These are phyloP conservation scores for Aplochiton taeniatus DNA, from an alignment of 2,797 vertebrate species.

Conservation along the genomic window DNA sequence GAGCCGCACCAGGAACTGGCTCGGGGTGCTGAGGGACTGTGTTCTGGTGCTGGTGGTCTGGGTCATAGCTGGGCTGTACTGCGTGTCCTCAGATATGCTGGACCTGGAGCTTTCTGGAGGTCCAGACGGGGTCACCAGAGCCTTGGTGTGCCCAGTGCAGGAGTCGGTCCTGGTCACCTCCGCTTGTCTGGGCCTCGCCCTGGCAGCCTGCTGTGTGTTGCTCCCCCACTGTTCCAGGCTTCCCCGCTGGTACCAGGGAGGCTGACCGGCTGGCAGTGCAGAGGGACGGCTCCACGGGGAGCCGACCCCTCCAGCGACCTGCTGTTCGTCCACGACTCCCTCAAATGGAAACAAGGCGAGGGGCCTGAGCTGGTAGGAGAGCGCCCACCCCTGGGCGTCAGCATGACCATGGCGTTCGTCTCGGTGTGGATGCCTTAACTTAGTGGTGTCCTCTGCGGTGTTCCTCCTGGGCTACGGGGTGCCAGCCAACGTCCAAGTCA, in stretches of 20 bases:
- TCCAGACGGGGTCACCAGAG: not conserved
- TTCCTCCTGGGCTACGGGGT: constrained; percentile 35
- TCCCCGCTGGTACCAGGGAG: constrained; percentile 46
- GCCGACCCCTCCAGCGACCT: constrained; percentile 31
- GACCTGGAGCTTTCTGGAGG: constrained; percentile 4
- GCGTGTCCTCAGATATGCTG: constrained; percentile 16
- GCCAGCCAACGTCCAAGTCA: constrained; percentile 68
- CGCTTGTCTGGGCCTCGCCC: constrained; percentile 35
- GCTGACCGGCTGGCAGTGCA: constrained; percentile 34
- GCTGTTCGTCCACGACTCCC: not conserved
- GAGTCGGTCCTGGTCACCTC: constrained; percentile 35
- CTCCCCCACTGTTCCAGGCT: constrained; percentile 52
- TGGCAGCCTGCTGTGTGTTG: constrained; percentile 20
- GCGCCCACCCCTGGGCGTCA: constrained; percentile 54
- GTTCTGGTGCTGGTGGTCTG: constrained; percentile 54
- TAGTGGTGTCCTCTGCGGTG: constrained; percentile 43
- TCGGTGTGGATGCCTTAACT: constrained; percentile 68
- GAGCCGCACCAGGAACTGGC: too few relatives aligned
- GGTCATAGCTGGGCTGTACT: constrained; percentile 39
- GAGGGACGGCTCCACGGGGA: constrained; percentile 6
- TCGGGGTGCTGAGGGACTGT: constrained; percentile 39
- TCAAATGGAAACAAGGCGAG: not conserved
- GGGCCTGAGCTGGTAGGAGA: not conserved
- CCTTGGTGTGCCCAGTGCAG: constrained; percentile 54
- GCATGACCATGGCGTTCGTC: constrained; percentile 60